Percentiles rank a stretch among this genome's conserved stretches.
phyloP scores from a whole-genome alignment of 1,140 invertebrate genomes.

The Lordiphosa clarofinis region DNA sequence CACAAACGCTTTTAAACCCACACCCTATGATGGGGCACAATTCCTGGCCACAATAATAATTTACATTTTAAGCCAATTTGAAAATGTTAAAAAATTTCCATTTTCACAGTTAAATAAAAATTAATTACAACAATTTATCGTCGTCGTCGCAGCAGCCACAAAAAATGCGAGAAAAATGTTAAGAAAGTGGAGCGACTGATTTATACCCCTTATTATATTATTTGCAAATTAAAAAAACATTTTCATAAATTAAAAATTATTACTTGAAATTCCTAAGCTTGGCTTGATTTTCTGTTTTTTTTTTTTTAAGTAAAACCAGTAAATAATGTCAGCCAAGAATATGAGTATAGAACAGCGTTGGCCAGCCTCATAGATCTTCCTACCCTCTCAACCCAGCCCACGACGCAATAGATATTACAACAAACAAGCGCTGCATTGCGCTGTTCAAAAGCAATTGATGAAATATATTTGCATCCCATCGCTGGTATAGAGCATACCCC shows the following conservation, averaged over 20 bases:
- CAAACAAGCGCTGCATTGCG: too few species aligned
- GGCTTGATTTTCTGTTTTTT: too few species aligned
- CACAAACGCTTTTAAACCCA: slow-evolving; percentile 45
- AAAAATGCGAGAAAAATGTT: slow-evolving; percentile 30
- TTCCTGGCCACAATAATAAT: slow-evolving; percentile 72
- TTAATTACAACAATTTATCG: slow-evolving; percentile 78
- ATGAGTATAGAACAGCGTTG: too few species aligned
- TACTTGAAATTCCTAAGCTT: too few species aligned
- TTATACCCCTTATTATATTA: slow-evolving; percentile 1
- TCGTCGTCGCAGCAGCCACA: slow-evolving; percentile 54
- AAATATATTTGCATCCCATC: too few species aligned
- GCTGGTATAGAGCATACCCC: slow-evolving; percentile 1
- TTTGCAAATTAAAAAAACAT: not conserved
- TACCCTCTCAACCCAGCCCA: too few species aligned
- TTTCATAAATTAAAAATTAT: too few species aligned
- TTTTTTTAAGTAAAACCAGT: too few species aligned
- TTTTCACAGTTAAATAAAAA: slow-evolving; percentile 78
- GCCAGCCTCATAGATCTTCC: too few species aligned
- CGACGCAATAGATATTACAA: too few species aligned
- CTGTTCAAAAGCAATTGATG: too few species aligned
- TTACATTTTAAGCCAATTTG: slow-evolving; percentile 77
- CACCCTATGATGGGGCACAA: slow-evolving; percentile 55
- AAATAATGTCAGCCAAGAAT: too few species aligned
- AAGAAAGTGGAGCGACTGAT: not conserved
- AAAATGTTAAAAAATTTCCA: slow-evolving; percentile 62